These are phyloP conservation scores for Mohoua ochrocephala DNA, from an alignment of 2,113 vertebrate species.

Conservation along the genomic window DNA sequence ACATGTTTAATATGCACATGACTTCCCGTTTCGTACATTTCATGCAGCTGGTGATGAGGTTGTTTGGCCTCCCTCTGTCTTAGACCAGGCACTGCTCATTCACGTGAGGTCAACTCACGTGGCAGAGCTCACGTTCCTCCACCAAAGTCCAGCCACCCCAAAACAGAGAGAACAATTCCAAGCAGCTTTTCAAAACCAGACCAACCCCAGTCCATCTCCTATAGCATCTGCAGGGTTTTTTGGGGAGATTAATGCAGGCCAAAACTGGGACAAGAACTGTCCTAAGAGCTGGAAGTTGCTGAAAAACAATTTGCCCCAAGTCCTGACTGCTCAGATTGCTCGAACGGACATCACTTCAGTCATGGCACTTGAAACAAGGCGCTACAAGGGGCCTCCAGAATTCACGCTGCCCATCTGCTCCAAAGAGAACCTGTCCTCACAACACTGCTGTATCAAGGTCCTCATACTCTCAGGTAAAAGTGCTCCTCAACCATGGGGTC, in stretches of 20 bases:
- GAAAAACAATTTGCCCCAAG: neutral
- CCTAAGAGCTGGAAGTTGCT: neutral
- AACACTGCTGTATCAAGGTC: neutral
- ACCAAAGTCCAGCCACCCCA: neutral
- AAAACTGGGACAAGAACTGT: neutral
- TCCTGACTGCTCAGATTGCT: neutral
- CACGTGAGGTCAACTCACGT: neutral
- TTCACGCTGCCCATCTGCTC: neutral
- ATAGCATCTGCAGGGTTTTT: neutral
- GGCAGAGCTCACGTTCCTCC: neutral
- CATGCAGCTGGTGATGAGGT: rapidly evolving
- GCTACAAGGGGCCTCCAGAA: neutral
- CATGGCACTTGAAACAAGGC: neutral
- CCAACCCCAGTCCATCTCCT: neutral
- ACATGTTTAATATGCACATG: neutral
- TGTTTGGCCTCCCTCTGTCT: neutral
- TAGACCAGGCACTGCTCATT: neutral
- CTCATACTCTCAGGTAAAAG: neutral
- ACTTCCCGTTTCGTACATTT: neutral
- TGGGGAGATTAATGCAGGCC: neutral
- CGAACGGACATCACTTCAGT: neutral
- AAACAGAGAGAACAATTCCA: neutral
- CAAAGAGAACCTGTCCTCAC: neutral
- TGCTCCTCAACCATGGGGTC: neutral
- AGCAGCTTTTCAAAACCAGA: neutral